Conservation (phyloP, 2,797 vertebrate genomes). For the Onychomys arenicola region DNA sequence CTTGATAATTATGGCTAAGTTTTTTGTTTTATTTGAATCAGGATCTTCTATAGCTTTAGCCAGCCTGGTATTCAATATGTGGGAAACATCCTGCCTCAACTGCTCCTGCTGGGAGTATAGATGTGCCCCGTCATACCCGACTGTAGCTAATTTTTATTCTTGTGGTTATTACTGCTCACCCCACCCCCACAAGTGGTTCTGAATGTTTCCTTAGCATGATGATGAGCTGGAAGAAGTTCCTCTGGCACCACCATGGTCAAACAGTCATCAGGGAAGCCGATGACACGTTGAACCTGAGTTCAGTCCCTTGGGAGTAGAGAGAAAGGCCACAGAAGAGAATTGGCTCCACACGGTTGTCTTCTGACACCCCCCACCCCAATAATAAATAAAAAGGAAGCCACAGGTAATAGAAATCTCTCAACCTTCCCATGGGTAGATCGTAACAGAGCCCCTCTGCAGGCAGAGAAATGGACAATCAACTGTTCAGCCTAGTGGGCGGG, state of each 20-base stretch:
- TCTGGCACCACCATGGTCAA: background rate
- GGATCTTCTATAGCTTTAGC: background rate
- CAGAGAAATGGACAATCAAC: background rate
- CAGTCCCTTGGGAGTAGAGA: background rate
- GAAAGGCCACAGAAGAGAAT: background rate
- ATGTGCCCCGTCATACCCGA: background rate
- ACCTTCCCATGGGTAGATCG: background rate
- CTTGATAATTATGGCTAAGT: background rate
- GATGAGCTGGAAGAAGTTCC: background rate
- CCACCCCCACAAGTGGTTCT: background rate
- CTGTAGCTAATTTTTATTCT: background rate
- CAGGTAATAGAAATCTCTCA: background rate
- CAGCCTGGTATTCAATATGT: background rate
- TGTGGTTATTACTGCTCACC: background rate
- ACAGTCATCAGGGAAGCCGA: background rate
- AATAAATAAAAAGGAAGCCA: background rate
- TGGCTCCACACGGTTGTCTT: background rate
- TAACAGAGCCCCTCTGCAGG: background rate
- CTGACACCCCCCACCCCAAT: background rate
- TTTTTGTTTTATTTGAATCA: background rate
- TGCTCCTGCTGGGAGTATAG: background rate
- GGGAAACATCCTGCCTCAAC: background rate
- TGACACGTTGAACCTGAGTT: background rate
- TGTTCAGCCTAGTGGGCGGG: background rate
- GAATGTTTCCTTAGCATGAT: background rate